Conservation (phyloP, 2,113 vertebrate genomes). For the Psilopsiagon aurifrons region DNA sequence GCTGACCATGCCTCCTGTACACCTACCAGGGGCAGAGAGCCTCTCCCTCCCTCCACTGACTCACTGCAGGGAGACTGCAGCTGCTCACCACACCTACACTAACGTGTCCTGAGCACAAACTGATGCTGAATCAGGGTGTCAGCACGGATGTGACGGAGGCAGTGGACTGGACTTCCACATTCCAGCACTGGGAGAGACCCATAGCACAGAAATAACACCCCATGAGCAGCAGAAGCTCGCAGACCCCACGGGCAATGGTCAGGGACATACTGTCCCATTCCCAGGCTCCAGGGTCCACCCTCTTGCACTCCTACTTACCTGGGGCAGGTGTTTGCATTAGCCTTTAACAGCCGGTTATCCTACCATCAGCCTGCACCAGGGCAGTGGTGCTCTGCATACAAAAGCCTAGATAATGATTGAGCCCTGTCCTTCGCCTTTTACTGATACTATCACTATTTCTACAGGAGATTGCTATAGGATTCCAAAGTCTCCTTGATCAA, state of each 20-base stretch:
- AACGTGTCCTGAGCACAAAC: neutral
- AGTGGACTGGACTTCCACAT: neutral
- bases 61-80: neutral
- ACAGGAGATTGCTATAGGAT: neutral
- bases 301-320: neutral
- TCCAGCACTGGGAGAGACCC: neutral
- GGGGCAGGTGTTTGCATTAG: neutral
- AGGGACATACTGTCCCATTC: fast-evolving
- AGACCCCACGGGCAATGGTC: fast-evolving
- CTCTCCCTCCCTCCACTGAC: neutral
- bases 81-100: neutral
- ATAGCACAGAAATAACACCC: fast-evolving
- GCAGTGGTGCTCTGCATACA: neutral
- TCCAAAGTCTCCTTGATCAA: conserved; percentile 22
- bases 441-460: neutral
- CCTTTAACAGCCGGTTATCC: neutral
- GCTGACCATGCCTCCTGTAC: neutral
- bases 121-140: neutral
- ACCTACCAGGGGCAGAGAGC: neutral
- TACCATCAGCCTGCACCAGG: neutral
- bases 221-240: fast-evolving
- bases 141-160: fast-evolving
- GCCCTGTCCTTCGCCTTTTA: neutral
- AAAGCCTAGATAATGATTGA: neutral
- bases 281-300: neutral